Conservation (phyloP, 2,113 vertebrate species). For the Pyxicephalus adspersus region DNA sequence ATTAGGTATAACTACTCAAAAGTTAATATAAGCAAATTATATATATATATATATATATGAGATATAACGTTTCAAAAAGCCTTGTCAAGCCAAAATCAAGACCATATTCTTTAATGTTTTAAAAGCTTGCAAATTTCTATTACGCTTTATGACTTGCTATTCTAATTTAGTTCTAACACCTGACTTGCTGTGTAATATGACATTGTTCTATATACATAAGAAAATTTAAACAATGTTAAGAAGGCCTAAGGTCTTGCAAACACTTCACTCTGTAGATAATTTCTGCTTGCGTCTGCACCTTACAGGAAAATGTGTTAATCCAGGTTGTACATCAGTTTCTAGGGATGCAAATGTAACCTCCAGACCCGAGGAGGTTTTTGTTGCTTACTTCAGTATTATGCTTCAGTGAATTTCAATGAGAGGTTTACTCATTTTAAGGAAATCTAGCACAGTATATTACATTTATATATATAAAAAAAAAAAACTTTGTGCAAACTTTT, state of each 20-base stretch:
- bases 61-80: too few relatives aligned
- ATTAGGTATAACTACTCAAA: too few relatives aligned
- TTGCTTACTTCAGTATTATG: background rate
- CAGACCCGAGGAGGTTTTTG: background rate
- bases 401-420: conserved; percentile 27
- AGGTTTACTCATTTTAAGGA: background rate
- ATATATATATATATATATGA: too few relatives aligned
- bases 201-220: conserved; percentile 12
- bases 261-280: background rate
- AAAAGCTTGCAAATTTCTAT: too few relatives aligned
- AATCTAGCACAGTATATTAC: too few relatives aligned
- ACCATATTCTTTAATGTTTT: too few relatives aligned
- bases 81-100: too few relatives aligned
- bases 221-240: background rate
- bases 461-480: too few relatives aligned
- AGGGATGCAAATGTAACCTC: background rate
- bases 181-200: background rate
- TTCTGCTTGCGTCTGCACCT: conserved; percentile 34
- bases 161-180: too few relatives aligned
- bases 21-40: too few relatives aligned
- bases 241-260: conserved; percentile 4
- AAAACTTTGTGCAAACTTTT: too few relatives aligned
- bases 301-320: conserved; percentile 28
- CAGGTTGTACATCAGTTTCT: background rate
- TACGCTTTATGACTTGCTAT: too few relatives aligned